phyloP scores from a whole-genome alignment of 2,113 vertebrate genomes.

The Calidris pugnax region DNA sequence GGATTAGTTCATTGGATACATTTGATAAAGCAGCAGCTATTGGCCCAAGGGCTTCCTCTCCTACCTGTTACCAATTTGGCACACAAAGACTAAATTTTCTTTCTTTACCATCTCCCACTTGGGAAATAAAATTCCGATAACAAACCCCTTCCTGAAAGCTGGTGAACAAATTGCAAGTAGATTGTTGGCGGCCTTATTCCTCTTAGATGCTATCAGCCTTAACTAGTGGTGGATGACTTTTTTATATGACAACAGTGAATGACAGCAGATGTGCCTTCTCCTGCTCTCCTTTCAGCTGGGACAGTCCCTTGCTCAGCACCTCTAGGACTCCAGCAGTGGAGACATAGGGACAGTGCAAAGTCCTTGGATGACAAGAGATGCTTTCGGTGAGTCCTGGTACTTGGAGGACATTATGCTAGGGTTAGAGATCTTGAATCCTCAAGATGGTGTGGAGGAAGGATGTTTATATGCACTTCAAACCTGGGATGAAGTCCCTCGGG shows the following conservation, averaged over 20 bases:
- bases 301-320: not conserved
- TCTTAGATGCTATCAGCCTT: not conserved
- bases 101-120: not conserved
- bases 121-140: not conserved
- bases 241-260: not conserved
- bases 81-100: not conserved
- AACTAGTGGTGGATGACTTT: not conserved
- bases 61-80: not conserved
- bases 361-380: not conserved
- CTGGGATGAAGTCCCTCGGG: not conserved
- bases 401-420: not conserved
- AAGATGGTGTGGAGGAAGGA: not conserved
- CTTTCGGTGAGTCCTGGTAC: not conserved
- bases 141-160: not conserved
- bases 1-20: not conserved
- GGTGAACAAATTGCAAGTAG: not conserved
- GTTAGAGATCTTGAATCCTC: not conserved
- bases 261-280: not conserved
- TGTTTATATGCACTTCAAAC: not conserved
- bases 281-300: constrained; percentile 2
- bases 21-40: not conserved
- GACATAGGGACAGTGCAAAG: not conserved
- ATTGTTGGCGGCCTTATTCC: not conserved
- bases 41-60: not conserved
- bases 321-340: not conserved